Evolutionary conservation across 2,797 vertebrate genomes (phyloP), one percentile per base, ranked within the genome.

Genomic region (Enteromius argenteus): DNA sequence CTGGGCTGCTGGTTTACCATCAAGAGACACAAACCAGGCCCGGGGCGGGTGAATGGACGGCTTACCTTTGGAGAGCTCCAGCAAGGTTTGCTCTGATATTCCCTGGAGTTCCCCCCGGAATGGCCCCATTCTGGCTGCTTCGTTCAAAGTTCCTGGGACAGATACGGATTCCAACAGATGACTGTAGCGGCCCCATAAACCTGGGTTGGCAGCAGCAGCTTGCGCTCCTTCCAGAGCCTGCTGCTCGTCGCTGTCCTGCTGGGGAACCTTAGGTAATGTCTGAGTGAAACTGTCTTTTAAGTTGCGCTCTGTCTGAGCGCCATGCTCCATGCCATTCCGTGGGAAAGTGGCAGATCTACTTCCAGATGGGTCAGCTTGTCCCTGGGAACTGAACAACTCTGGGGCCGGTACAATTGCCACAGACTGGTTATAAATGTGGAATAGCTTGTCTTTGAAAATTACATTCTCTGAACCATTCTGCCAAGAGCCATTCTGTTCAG

Each of bases 11-110:
- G 98, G 98, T 81, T 97, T 98, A 60, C 97, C 98, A 0, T 99
- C 98, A 44, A 99, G 90, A 19, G 97, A 99, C 71, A 99, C 98
- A 37, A 99, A 99, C 98, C 98, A 99, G 0, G 97, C 97, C 81
- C 98, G 92, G 37, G 97, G 95, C 46, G 97, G 97, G 30, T 92
- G 90, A 0, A 96, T 96, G 1, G 94, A 96, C 2, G 97, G 96
- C 89, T 97, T 98, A 44, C 95, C 96, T 74, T 96, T 95, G 4
- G 96, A 96, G 87, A 99, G 94, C 89, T 98, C 97, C 79, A 98
- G 86, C 66, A 99, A 84, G 0, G 97, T 98, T 90, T 97, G 97
- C 88, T 99, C 97, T 3, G 98, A 99, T 89, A 98, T 97, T 27
- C 97, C 97, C 90, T 98, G 97, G 64, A 98, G 96, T 90, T 98